phyloP scores from a whole-genome alignment of 2,797 vertebrate genomes.

The Anguilla pacifica region DNA sequence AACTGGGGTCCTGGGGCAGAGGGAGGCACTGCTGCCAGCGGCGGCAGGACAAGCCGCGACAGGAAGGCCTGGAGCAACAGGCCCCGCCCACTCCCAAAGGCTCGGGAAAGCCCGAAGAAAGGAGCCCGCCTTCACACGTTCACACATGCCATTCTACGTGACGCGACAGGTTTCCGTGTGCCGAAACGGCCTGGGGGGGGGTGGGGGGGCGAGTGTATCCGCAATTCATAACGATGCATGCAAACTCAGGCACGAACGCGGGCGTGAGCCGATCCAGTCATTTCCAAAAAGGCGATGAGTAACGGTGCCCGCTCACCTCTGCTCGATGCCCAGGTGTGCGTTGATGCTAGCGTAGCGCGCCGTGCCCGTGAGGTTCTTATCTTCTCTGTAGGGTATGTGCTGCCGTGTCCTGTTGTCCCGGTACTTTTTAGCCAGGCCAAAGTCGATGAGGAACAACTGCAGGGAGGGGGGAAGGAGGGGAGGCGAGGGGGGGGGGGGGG shows the following conservation, averaged over 20 bases:
- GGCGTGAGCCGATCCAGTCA: background rate
- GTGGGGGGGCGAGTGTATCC: background rate
- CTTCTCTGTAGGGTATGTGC: slow-evolving; percentile 99
- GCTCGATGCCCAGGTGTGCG: slow-evolving; percentile 97
- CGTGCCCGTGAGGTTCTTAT: slow-evolving; percentile 99
- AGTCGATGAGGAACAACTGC: slow-evolving; percentile 99
- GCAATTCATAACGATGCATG: background rate
- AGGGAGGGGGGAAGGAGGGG: background rate
- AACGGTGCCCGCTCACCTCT: slow-evolving; percentile 78
- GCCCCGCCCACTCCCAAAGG: background rate
- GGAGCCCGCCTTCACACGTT: background rate
- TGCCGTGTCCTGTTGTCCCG: slow-evolving; percentile 99
- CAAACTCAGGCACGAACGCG: background rate
- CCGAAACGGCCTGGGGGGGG: background rate
- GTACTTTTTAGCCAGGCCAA: slow-evolving; percentile 99
- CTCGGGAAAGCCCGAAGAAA: background rate
- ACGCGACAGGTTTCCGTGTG: background rate
- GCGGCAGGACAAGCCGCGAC: background rate
- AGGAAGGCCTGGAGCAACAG: slow-evolving; percentile 17
- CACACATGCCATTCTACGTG: background rate
- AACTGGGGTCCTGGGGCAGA: slow-evolving; percentile 25
- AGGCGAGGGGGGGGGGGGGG: too few relatives aligned
- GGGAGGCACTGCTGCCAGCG: background rate
- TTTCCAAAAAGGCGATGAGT: background rate
- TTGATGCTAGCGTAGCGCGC: slow-evolving; percentile 99